A percentile compares a stretch with the other conserved stretches of the same genome.
Conservation (phyloP, 2,797 vertebrate genomes). For the Xenops minutus region DNA sequence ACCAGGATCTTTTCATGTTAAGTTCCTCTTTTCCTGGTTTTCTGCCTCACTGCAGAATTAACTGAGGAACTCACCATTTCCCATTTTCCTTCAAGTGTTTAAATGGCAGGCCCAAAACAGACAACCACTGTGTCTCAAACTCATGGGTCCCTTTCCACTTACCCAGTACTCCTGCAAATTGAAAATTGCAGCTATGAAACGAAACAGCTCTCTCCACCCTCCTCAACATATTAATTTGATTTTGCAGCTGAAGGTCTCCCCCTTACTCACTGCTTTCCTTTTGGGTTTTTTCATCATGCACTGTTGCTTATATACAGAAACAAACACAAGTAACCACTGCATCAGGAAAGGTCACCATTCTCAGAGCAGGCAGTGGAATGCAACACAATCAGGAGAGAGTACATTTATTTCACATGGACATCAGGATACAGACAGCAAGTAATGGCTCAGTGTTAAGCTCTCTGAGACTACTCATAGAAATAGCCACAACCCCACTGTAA, state of each 20-base stretch:
- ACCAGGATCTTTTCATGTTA: not conserved
- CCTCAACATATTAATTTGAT: not conserved
- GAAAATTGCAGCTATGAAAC: not conserved
- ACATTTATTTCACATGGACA: not conserved
- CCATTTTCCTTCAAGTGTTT: not conserved
- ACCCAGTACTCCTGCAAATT: not conserved
- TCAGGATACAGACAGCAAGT: not conserved
- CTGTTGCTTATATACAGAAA: not conserved
- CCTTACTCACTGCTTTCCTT: not conserved
- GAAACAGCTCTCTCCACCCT: not conserved
- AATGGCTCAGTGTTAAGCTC: not conserved
- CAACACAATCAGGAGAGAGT: accelerated
- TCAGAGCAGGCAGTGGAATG: not conserved
- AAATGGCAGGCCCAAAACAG: not conserved
- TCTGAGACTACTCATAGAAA: not conserved
- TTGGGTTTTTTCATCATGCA: not conserved
- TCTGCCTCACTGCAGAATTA: not conserved
- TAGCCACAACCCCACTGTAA: accelerated
- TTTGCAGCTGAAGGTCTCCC: not conserved
- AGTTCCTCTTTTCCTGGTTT: not conserved
- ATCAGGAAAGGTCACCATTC: accelerated
- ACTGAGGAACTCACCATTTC: not conserved
- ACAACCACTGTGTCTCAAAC: not conserved
- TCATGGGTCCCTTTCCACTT: not conserved
- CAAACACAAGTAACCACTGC: not conserved